Percentiles rank a stretch among this genome's conserved stretches.
Conservation (phyloP, 1,140 invertebrate species). For the Chymomyza costata region DNA sequence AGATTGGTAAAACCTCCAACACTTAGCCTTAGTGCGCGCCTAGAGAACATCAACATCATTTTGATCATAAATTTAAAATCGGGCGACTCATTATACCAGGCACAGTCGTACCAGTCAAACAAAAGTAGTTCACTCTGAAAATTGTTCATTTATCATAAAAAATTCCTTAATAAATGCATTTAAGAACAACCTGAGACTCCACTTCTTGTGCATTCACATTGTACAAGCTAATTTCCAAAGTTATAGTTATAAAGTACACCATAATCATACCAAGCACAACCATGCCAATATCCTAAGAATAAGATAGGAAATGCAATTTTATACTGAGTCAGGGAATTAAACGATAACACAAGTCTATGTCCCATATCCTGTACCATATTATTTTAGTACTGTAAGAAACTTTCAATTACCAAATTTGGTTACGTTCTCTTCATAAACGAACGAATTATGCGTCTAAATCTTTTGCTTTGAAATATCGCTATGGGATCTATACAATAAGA, state of each 20-base stretch:
- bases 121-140: conserved; percentile 48
- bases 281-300: conserved; percentile 38
- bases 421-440: too few relatives aligned
- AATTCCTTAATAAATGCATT: neutral
- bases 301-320: too few relatives aligned
- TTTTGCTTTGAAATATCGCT: too few relatives aligned
- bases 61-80: conserved; percentile 57
- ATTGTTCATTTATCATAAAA: neutral
- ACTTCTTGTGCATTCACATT: conserved; percentile 54
- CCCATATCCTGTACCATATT: too few relatives aligned
- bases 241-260: conserved; percentile 53
- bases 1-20: conserved; percentile 59
- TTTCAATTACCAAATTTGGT: too few relatives aligned
- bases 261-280: conserved; percentile 60
- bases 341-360: too few relatives aligned
- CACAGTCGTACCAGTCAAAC: conserved; percentile 52
- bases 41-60: conserved; percentile 52
- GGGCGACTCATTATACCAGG: conserved; percentile 52
- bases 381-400: too few relatives aligned
- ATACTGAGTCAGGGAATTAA: too few relatives aligned
- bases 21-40: conserved; percentile 38
- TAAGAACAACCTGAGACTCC: conserved; percentile 33
- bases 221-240: conserved; percentile 52
- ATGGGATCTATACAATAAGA: too few relatives aligned
- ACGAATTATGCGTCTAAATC: too few relatives aligned